Percentiles rank a stretch among this genome's conserved stretches.
Conservation (phyloP, 2,797 vertebrate genomes). For the Sphenodon punctatus region DNA sequence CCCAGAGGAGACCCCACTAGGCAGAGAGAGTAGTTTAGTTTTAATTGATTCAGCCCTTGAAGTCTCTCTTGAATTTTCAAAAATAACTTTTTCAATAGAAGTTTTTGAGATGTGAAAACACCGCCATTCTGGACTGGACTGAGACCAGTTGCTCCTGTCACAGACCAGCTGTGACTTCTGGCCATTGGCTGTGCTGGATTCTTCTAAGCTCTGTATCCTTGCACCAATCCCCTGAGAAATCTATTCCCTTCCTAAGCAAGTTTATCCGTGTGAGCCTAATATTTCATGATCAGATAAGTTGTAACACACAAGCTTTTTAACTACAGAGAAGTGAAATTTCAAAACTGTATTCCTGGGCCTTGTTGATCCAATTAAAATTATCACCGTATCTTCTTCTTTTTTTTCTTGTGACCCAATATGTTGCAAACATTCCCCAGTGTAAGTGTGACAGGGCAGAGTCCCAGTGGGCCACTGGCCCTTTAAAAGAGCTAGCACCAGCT, state of each 20-base stretch:
- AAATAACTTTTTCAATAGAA: neutral
- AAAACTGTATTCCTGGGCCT: rapidly evolving
- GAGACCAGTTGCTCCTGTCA: neutral
- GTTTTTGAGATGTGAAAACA: neutral
- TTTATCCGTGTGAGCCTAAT: neutral
- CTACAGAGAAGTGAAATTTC: neutral
- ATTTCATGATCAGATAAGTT: neutral
- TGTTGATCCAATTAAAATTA: neutral
- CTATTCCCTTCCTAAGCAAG: neutral
- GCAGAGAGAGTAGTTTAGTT: neutral
- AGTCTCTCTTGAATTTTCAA: neutral
- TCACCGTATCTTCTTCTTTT: neutral
- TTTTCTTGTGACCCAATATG: neutral
- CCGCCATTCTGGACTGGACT: neutral
- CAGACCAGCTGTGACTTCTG: neutral
- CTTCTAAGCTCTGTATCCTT: neutral
- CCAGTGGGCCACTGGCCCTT: too few relatives aligned
- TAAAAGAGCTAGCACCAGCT: too few relatives aligned
- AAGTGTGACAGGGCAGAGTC: too few relatives aligned
- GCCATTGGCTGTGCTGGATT: neutral
- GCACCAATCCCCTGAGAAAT: neutral
- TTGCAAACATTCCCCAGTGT: neutral
- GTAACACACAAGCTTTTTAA: neutral
- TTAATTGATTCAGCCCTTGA: rapidly evolving
- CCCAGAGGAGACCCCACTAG: neutral